Base-by-base conservation (phyloP, 30 jellyfish, hydroid and myxozoan genomes). In the Turritopsis rubra region DNA sequence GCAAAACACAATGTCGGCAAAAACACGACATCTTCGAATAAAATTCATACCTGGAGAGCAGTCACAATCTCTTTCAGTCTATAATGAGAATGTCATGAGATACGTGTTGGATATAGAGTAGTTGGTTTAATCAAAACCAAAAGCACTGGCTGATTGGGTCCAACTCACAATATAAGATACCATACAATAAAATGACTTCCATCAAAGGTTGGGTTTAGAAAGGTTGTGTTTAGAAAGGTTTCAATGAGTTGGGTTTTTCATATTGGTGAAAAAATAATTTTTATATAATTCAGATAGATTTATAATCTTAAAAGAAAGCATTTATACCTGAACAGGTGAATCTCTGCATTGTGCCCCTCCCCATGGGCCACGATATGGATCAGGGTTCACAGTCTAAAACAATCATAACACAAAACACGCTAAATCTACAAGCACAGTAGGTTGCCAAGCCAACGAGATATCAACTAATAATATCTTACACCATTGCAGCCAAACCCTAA, bases 281-380 rank as follows among this genome's bases (percentile, higher is more conserved):
- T n/a, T n/a, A n/a, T n/a, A n/a, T n/a, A n/a, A n/a, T n/a, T n/a
- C n/a, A n/a, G n/a, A n/a, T n/a, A n/a, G n/a, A n/a, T n/a, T n/a
- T n/a, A n/a, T n/a, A n/a, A n/a, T n/a, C n/a, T n/a, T n/a, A n/a
- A n/a, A n/a, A n/a, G n/a, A n/a, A n/a, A n/a, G n/a, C n/a, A n/a
- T n/a, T n/a, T n/a, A 68, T 75, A 94, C 99, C 96, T 94, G 96
- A 21, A 94, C 88, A 4, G 99, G 99, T 13, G 99, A 94, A 75
- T 94, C 99, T 75, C 97, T 85, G 81, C 99, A 94, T 71, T 94
- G 76, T 78, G 86, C 87, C 65, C 99, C 96, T 29, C 99, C 99
- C 96, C 93, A 85, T 54, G 65, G 26, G 9, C 99, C 99, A 52
- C 93, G 75, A 84, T 94, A 94, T 1, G 87, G 94, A 86, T 94